Conservation (phyloP, 2,113 vertebrate genomes). For the Tetrao urogallus region DNA sequence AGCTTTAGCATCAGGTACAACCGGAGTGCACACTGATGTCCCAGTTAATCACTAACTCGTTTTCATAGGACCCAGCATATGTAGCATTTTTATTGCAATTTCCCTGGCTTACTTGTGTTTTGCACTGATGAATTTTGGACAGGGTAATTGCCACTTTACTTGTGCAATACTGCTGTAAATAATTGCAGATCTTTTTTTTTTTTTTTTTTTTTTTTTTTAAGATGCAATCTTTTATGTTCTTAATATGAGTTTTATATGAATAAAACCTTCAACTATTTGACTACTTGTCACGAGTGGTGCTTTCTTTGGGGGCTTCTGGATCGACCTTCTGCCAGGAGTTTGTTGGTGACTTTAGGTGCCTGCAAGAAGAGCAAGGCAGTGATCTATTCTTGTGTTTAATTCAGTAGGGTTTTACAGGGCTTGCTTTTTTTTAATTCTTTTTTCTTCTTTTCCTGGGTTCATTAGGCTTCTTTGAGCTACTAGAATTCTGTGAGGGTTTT, state of each 20-base stretch:
- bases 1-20: slow-evolving; percentile 64
- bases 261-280: slow-evolving; percentile 80
- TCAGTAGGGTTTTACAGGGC: neutral
- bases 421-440: no score
- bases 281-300: slow-evolving; percentile 5
- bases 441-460: neutral
- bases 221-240: slow-evolving; percentile 81
- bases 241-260: slow-evolving; percentile 86
- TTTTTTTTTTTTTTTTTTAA: slow-evolving; percentile 69
- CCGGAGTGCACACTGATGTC: slow-evolving; percentile 60
- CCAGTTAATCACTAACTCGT: slow-evolving; percentile 75
- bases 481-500: neutral
- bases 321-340: neutral
- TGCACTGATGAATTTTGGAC: slow-evolving; percentile 90
- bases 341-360: neutral
- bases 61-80: slow-evolving; percentile 88
- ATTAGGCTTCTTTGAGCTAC: neutral
- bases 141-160: slow-evolving; percentile 91
- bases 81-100: slow-evolving; percentile 89
- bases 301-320: neutral
- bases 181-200: slow-evolving; percentile 77
- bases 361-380: neutral
- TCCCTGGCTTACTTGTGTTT: slow-evolving; percentile 86
- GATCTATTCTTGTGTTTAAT: neutral
- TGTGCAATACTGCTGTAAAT: slow-evolving; percentile 93